Evolutionary conservation across 2,797 vertebrate genomes (phyloP), one percentile per base, ranked within the genome.

Genomic region (Rhinogobio ventralis): DNA sequence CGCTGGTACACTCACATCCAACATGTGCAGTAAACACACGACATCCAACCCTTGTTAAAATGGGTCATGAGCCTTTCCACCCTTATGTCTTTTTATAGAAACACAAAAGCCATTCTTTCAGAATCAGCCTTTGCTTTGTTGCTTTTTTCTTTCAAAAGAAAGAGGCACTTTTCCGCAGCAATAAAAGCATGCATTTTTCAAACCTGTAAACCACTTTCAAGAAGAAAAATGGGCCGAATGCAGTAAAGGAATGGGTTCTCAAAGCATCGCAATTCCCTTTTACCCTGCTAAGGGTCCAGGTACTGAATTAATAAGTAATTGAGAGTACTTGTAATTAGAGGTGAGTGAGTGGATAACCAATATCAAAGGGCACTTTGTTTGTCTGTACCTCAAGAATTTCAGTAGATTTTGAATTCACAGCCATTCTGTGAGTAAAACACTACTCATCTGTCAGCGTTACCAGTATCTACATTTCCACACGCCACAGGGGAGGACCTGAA

Each of bases 171-270:
- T 68, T 78, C 76, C 2, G 10, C 66, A 68, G 42, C 69, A 76
- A 85, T 83, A 78, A 82, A 87, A 51, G 71, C 75, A 86, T 85
- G 57, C 67, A 84, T 90, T 88, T 81, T 88, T 86, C 57, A 88
- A 86, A 62, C 73, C 60, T 20, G 62, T 17, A 60, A 73, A 79
- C 75, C 17, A 46, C 42, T 53, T 64, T 83, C 46, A 82, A 42
- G 46, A 86, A 28, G 69, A 42, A 79, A 66, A 84, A 81, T 51
- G 28, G 45, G 15, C 30, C 25, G 30, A 68, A 69, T 68, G 73
- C n/a, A 57, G 25, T 73, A 74, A 86, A 57, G 64, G 81, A 49
- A 55, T 77, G 55, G 46, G n/a, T 67, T 75, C 80, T 53, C 81
- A 49, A 78, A 33, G n/a, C 49, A 17, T 66, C 72, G 11, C 14